Conservation (phyloP, 2,797 vertebrate genomes). For the Neosilurus hyrtlii region DNA sequence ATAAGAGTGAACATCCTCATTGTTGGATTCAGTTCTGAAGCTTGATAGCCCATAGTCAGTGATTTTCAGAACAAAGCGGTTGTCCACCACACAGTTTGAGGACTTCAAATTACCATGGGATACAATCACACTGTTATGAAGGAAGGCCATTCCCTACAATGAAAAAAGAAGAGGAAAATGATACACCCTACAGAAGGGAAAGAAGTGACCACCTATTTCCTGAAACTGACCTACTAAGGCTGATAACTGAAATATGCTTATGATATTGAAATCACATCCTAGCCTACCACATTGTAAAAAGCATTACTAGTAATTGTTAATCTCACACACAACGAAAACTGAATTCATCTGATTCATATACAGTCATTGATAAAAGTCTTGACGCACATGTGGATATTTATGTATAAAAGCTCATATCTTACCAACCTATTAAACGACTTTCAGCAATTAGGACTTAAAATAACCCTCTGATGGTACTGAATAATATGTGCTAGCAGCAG, state of each 20-base stretch:
- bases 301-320: too few species aligned
- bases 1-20: slow-evolving; percentile 76
- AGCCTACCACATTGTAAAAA: too few species aligned
- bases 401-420: too few species aligned
- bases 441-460: too few species aligned
- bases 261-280: not conserved
- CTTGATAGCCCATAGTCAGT: slow-evolving; percentile 90
- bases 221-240: not conserved
- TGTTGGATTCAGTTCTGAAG: slow-evolving; percentile 69
- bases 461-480: too few species aligned
- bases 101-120: slow-evolving; percentile 93
- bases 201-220: not conserved
- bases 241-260: not conserved
- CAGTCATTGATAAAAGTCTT: too few species aligned
- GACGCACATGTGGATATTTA: too few species aligned
- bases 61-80: slow-evolving; percentile 94
- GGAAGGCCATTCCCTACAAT: slow-evolving; percentile 87
- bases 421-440: too few species aligned
- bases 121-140: slow-evolving; percentile 85
- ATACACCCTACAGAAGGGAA: not conserved
- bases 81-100: slow-evolving; percentile 93
- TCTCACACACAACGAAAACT: too few species aligned
- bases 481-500: too few species aligned
- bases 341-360: too few species aligned
- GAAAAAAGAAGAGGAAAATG: not conserved